Evolutionary conservation across 2,797 vertebrate species (phyloP).

Genomic region (Prionace glauca): DNA sequence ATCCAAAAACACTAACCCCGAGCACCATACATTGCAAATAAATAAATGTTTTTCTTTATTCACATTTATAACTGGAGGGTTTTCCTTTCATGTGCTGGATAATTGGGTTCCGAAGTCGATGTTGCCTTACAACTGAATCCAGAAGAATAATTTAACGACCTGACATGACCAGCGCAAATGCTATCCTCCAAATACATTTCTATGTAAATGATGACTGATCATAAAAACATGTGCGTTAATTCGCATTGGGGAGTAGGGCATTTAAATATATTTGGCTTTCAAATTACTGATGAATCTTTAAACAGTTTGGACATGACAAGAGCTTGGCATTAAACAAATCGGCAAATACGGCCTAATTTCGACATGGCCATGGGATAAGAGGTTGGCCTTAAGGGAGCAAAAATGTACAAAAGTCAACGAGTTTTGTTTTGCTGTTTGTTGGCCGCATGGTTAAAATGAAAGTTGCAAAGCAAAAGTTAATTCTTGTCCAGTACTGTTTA

Average conservation of each 20-base stretch:
- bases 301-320: not conserved
- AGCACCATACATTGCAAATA: not conserved
- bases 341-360: not conserved
- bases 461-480: not conserved
- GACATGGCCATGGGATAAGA: not conserved
- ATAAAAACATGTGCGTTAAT: not conserved
- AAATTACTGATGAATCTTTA: conserved; percentile 13
- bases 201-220: not conserved
- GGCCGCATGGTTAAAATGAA: not conserved
- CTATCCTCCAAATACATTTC: not conserved
- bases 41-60: not conserved
- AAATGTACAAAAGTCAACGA: not conserved
- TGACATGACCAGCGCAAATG: not conserved
- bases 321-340: not conserved
- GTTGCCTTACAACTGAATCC: not conserved
- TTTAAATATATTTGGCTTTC: not conserved
- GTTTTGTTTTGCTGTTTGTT: not conserved
- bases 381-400: not conserved
- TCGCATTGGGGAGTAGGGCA: not conserved
- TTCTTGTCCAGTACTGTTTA: not conserved
- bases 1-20: not conserved
- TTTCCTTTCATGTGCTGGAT: not conserved
- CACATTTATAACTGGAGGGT: not conserved
- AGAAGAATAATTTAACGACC: not conserved
- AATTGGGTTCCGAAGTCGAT: not conserved